These are phyloP conservation scores for Wasmannia auropunctata DNA, from an alignment of 1,140 invertebrate genomes.

Conservation along the genomic window DNA sequence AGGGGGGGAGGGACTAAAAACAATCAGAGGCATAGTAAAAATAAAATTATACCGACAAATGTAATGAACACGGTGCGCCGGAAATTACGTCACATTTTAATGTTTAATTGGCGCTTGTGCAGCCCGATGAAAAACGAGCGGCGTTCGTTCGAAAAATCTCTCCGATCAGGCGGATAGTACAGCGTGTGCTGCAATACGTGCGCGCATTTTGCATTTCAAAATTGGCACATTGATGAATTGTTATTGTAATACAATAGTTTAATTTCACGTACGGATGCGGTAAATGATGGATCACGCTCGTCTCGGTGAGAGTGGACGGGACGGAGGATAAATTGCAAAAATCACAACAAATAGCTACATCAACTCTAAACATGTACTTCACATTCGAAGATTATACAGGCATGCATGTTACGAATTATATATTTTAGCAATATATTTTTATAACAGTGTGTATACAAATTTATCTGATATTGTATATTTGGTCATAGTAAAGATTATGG, in stretches of 20 bases:
- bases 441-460: background rate
- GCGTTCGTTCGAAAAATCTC: background rate
- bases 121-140: conserved; percentile 11
- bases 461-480: background rate
- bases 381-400: background rate
- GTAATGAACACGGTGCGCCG: conserved; percentile 30
- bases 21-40: background rate
- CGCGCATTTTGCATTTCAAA: conserved; percentile 3
- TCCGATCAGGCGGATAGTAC: background rate
- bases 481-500: no score
- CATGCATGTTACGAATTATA: background rate
- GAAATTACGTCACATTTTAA: conserved; percentile 48
- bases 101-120: conserved; percentile 40
- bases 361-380: background rate
- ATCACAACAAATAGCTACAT: background rate
- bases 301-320: background rate
- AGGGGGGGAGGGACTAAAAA: background rate
- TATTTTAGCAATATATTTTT: background rate
- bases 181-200: background rate
- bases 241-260: conserved; percentile 48
- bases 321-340: background rate
- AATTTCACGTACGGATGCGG: background rate
- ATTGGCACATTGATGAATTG: conserved; percentile 41
- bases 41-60: conserved; percentile 33
- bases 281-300: conserved; percentile 16